These are phyloP conservation scores for Heliconius congener DNA, from an alignment of 1,140 invertebrate genomes.

Conservation along the genomic window DNA sequence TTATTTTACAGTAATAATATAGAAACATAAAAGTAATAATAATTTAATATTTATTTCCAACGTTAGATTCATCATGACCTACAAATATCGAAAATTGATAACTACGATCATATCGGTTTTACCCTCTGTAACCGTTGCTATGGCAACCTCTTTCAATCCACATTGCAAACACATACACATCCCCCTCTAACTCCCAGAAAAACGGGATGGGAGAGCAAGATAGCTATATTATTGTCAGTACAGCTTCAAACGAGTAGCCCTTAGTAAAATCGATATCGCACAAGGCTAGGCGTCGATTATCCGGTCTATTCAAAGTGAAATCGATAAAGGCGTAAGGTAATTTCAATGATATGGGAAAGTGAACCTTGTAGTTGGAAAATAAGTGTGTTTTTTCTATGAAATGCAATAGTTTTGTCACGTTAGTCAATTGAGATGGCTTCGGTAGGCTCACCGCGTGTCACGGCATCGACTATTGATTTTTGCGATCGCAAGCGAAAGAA, in stretches of 20 bases:
- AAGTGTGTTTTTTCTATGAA: conserved; percentile 37
- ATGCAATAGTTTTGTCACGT: conserved; percentile 15
- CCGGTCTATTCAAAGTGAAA: conserved; percentile 58
- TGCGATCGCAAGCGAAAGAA: conserved; percentile 53
- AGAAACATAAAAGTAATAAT: not conserved
- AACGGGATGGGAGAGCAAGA: conserved; percentile 43
- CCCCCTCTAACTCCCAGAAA: not conserved
- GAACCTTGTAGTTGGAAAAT: rapidly evolving
- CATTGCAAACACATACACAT: not conserved
- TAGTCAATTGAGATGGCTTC: conserved; percentile 30
- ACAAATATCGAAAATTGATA: conserved; percentile 62
- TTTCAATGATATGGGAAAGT: not conserved
- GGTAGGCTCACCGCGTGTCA: conserved; percentile 45
- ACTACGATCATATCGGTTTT: conserved; percentile 59
- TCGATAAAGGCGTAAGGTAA: not conserved
- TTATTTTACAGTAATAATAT: no score
- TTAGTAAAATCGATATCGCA: conserved; percentile 79
- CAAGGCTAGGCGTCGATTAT: conserved; percentile 80
- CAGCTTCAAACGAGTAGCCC: conserved; percentile 54
- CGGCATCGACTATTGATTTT: conserved; percentile 77
- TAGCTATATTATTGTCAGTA: conserved; percentile 37
- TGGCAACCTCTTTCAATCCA: conserved; percentile 50
- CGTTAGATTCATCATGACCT: conserved; percentile 44
- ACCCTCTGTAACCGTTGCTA: conserved; percentile 66
- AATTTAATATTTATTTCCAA: conserved; percentile 37